Evolutionary conservation across 2,797 vertebrate genomes (phyloP).

Genomic region (Lagodon rhomboides): DNA sequence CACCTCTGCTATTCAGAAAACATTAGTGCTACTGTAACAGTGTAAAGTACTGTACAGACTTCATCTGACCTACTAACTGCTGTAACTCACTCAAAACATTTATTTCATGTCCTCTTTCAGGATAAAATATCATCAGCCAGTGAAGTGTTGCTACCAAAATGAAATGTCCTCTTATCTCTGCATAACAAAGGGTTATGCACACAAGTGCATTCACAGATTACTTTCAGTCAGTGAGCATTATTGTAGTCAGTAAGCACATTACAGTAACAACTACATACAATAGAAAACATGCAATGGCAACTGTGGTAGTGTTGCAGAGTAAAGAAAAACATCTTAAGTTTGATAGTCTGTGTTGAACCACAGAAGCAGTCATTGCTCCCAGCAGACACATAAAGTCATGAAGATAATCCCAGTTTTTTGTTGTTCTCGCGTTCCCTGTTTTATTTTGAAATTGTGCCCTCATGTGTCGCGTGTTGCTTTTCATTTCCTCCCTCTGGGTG

Average conservation of each 20-base stretch:
- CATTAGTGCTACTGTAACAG: not conserved
- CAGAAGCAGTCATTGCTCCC: not conserved
- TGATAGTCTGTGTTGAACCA: not conserved
- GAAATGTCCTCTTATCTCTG: not conserved
- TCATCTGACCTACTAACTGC: constrained; percentile 5
- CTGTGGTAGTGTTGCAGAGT: not conserved
- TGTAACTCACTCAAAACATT: not conserved
- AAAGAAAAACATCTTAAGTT: not conserved
- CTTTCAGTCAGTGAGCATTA: not conserved
- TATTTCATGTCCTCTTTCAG: constrained; percentile 19
- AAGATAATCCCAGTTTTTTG: not conserved
- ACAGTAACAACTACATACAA: not conserved
- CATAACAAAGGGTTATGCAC: not conserved
- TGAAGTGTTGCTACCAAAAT: constrained; percentile 9
- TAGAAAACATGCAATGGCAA: not conserved
- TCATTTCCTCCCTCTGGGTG: too few species aligned
- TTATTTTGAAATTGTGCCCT: too few species aligned
- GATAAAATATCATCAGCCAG: not conserved
- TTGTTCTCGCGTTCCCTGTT: too few species aligned
- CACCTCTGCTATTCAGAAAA: not conserved
- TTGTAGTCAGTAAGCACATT: not conserved
- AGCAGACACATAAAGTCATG: not conserved
- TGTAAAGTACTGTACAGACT: not conserved
- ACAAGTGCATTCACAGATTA: not conserved
- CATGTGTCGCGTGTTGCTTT: too few species aligned